Evolutionary conservation across 1,140 invertebrate species (phyloP), one percentile per base, ranked within the genome.

Genomic region (Andricus grossulariae): DNA sequence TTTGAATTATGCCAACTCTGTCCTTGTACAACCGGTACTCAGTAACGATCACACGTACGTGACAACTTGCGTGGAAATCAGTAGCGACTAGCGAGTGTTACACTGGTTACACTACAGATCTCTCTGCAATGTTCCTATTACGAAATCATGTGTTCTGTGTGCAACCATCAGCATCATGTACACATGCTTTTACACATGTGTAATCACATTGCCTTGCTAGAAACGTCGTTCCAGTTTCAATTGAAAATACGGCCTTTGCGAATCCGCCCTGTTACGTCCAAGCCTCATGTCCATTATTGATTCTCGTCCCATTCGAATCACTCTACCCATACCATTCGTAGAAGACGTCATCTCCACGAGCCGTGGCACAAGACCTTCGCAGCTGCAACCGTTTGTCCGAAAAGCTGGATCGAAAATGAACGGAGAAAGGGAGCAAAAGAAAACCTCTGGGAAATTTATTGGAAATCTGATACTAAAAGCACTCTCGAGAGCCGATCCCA

Each of bases 231-330:
- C 66, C 75, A 76, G 70, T 79, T 78, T 81, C 73, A 76, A 74
- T 77, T 74, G 74, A 73, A 73, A 73, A 71, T 51, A 73, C 72
- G 75, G 70, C 72, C 74, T 60, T 49, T 76, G 73, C 72, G 57
- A 74, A 77, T 76, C 25, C 49, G 72, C 73, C 74, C 70, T 45
- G 72, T 74, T 78, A 78, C 49, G 73, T 75, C 72, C 45, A 50
- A 49, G 45, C 55, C 74, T 80, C 74, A 76, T 77, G 75, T 77
- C 76, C 77, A 72, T 80, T 75, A 77, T 80, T 80, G 79, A 80
- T 77, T 74, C 49, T 66, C 54, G 5, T 52, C 12, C 54, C 13
- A n/a, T 16, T 49, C 45, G 25, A 1, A 21, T 8, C 13, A 66
- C 6, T 66, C 60, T 13, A n/a, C 13, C 54, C 50, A 25, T 73